phyloP scores from a whole-genome alignment of 2,113 vertebrate genomes.

The Salvelinus namaycush region DNA sequence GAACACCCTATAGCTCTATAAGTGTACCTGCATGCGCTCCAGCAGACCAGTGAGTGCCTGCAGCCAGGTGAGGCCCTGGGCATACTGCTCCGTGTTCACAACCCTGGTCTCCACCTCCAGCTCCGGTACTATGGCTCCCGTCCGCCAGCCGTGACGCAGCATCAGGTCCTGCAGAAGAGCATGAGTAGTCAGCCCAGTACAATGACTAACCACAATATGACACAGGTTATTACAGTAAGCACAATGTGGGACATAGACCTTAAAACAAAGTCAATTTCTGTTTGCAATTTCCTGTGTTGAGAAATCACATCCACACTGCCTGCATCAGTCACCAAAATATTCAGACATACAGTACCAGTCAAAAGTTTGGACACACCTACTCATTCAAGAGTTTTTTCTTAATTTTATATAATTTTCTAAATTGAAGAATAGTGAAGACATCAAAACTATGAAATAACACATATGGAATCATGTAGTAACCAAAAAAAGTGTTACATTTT shows the following conservation, averaged over 20 bases:
- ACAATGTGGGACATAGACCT: neutral
- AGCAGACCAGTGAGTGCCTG: slow-evolving; percentile 83
- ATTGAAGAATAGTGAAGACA: too few species aligned
- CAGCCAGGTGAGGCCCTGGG: slow-evolving; percentile 80
- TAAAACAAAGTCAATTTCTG: neutral
- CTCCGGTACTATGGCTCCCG: slow-evolving; percentile 82
- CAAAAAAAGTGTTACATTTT: too few species aligned
- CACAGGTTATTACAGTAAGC: neutral
- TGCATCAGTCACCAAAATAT: neutral
- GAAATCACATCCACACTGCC: neutral
- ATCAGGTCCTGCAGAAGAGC: slow-evolving; percentile 76
- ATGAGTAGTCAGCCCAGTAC: neutral
- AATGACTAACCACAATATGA: neutral
- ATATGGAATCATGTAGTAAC: too few species aligned
- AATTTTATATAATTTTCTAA: too few species aligned
- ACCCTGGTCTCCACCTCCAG: slow-evolving; percentile 82
- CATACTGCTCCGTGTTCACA: slow-evolving; percentile 80
- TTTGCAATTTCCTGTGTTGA: neutral
- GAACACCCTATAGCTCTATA: neutral
- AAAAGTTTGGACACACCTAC: too few species aligned
- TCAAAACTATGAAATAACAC: too few species aligned
- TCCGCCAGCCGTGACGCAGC: slow-evolving; percentile 85
- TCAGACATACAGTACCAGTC: neutral
- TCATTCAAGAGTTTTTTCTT: too few species aligned
- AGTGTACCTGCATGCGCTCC: slow-evolving; percentile 80